Evolutionary conservation across 2,113 vertebrate genomes (phyloP), one percentile per base, ranked within the genome.

Genomic region (Raja brachyura): DNA sequence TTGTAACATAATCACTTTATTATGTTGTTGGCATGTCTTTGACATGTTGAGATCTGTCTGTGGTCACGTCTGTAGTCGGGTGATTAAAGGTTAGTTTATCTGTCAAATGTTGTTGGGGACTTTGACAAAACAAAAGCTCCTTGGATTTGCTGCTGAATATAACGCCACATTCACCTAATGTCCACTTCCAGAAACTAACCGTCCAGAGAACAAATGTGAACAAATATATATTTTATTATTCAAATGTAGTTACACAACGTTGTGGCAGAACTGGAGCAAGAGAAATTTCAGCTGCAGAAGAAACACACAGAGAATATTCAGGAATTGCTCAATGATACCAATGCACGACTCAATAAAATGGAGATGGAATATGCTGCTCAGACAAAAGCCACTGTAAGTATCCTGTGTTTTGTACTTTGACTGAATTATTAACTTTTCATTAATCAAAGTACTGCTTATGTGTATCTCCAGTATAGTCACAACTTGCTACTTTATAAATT

Each of bases 261-360:
- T 0, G 94, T 98, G 79, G 95, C 98, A 0, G 96, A 98, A 94
- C 97, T 98, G 97, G 99, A 99, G 94, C 98, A 97, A 95, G 98
- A 99, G 94, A 99, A 99, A 95, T 97, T 98, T 93, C 96, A 96
- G 14, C 94, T 99, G 94, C 97, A 96, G 94, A 98, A 97, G 96
- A 97, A 96, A 93, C 98, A 98, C 95, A 98, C 97, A 0, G 97
- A 97, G 74, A 98, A 96, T 28, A 98, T 99, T 94, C 97, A 98
- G 94, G 96, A 98, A 13, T 95, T 99, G 94, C 96, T 99, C 74
- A 96, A 98, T 93, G 97, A 98, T 93, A 99, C 98, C 93, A 99
- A 97, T 22, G 9, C 94, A 0, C 95, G 97, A 2, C 96, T 99
- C 94, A 95, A 94, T 61, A 98, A 96, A 94, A 99, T 99, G 98